A percentile compares a stretch with the other conserved stretches of the same genome.
These are phyloP conservation scores for Rhea pennata DNA, from an alignment of 2,113 vertebrate species.

Conservation along the genomic window DNA sequence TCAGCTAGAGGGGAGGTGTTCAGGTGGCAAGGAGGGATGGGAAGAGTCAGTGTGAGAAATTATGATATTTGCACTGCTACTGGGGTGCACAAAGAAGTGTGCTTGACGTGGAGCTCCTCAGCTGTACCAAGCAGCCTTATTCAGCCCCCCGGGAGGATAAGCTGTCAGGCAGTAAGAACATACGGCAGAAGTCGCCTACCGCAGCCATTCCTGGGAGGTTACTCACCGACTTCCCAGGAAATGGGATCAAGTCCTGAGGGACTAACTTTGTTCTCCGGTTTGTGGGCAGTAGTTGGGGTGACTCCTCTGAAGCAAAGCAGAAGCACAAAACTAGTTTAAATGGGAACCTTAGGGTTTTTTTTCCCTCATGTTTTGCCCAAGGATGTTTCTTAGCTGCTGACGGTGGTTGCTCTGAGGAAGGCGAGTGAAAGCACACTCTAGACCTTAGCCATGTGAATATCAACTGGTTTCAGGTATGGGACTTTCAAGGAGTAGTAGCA, in stretches of 20 bases:
- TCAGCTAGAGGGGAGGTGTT: not conserved
- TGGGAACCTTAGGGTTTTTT: not conserved
- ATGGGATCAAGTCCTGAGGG: not conserved
- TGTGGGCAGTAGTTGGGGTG: fast-evolving
- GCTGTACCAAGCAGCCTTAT: not conserved
- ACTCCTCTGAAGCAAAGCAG: not conserved
- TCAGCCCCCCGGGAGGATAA: not conserved
- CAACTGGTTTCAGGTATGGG: not conserved
- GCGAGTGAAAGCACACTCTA: not conserved
- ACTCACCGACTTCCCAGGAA: slow-evolving; percentile 42
- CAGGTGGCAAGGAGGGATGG: not conserved
- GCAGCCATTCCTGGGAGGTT: slow-evolving; percentile 5
- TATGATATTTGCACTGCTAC: not conserved
- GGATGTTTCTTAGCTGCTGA: not conserved
- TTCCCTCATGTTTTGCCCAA: fast-evolving
- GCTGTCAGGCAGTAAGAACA: not conserved
- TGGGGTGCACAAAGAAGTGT: not conserved
- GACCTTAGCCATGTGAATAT: not conserved
- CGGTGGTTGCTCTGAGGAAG: not conserved
- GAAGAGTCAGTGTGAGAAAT: not conserved
- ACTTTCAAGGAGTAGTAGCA: not conserved
- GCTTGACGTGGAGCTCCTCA: not conserved
- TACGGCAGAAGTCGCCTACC: not conserved
- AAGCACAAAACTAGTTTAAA: not conserved
- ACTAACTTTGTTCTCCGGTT: not conserved